Base-by-base conservation (phyloP, 2,888 invertebrate genomes). In the Eulithis testata region DNA sequence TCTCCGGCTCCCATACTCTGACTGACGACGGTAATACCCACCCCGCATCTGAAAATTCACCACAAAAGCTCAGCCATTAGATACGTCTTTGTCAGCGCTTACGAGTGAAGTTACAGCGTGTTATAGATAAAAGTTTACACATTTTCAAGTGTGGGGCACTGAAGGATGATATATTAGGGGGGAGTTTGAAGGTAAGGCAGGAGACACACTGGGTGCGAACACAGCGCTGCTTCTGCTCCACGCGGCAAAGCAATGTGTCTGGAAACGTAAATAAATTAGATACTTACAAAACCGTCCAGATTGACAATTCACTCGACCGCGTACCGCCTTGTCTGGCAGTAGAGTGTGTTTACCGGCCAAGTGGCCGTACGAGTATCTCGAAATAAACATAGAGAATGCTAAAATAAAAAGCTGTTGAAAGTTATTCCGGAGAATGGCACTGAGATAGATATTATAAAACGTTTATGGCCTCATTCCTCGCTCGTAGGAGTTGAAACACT, bases 61-160 rank as follows among this genome's bases (percentile, higher is more conserved):
- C 1, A 31, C 31, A 31, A 31, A 37, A 37, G 52, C 43, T 60
- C 45, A 8, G 31, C 4, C 50, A 40, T 14, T 12, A 53, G 60
- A 54, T 54, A 37, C 60, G 47, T 60, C 52, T 60, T 36, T 53
- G 60, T 60, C 60, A 40, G 44, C 59, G 36, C 31, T 60, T 52
- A 52, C 37, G 53, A 47, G 60, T 7, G 4, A 60, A 53, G 11
- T 60, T 63, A 47, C 51, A 53, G 31, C 31, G 63, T 59, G 53
- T 11, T 40, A 37, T 27, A 58, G 49, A 63, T 63, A 63, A 63
- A 59, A 63, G 40, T 59, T 54, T 59, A 49, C 43, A 58, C 58
- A 54, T 49, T 54, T 56, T 7, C 12, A 36, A 36, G 36, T 36
- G 56, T 4, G 45, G 9, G 36, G 37, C 49, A 14, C 47, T 12